These are phyloP conservation scores for Rhynchonema sp. DNA, from an alignment of 2,888 invertebrate genomes.

Conservation along the genomic window DNA sequence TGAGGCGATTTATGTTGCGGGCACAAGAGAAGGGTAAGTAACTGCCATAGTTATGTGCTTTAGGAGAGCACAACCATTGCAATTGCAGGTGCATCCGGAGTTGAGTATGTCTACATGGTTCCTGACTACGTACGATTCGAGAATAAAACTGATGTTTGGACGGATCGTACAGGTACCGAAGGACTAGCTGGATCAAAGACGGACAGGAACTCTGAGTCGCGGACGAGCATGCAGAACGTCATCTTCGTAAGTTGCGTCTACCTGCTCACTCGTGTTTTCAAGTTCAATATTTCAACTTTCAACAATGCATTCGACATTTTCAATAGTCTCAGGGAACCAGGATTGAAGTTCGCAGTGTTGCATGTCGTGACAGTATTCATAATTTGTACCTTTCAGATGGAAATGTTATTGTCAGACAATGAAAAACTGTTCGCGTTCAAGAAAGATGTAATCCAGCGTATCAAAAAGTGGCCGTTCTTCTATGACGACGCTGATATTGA, in stretches of 20 bases:
- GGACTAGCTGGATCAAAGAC: neutral
- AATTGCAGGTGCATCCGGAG: neutral
- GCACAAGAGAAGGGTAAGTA: constrained; percentile 1
- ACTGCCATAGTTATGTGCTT: no score
- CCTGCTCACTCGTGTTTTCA: neutral
- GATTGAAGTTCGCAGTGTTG: no score
- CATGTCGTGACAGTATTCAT: no score
- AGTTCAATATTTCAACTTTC: constrained; percentile 5
- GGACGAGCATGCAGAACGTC: constrained; percentile 2
- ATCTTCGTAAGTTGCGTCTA: constrained; percentile 1
- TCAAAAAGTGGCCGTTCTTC: constrained; percentile 13
- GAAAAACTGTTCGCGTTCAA: constrained; percentile 13
- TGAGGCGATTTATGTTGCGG: constrained; percentile 6
- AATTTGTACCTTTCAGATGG: constrained; percentile 1
- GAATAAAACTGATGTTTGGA: constrained; percentile 6
- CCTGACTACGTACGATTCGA: constrained; percentile 5
- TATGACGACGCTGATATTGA: constrained; percentile 4
- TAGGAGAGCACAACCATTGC: no score
- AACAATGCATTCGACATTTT: constrained; percentile 6
- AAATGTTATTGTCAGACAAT: constrained; percentile 4
- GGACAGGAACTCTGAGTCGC: neutral
- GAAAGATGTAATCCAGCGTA: constrained; percentile 12
- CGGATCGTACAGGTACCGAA: neutral
- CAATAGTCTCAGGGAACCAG: no score
- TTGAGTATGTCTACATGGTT: constrained; percentile 6